These are phyloP conservation scores for Luehdorfia chinensis DNA, from an alignment of 1,140 invertebrate species.

Conservation along the genomic window DNA sequence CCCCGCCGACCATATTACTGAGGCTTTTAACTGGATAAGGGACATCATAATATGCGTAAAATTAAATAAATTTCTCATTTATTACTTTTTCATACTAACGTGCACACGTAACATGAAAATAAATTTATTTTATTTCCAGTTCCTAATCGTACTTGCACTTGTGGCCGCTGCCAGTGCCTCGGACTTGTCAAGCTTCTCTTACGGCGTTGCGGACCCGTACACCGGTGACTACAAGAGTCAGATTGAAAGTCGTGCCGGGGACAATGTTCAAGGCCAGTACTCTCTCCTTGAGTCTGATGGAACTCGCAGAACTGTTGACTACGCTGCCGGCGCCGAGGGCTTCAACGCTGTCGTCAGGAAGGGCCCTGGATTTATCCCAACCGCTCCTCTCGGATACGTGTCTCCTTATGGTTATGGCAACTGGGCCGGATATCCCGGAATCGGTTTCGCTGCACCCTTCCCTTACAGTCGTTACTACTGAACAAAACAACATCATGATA, in stretches of 20 bases:
- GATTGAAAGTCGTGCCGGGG: conserved; percentile 70
- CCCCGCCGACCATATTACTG: too few species aligned
- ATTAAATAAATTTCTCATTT: too few species aligned
- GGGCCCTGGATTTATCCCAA: conserved; percentile 41
- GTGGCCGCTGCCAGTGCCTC: conserved; percentile 33
- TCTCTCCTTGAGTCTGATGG: conserved; percentile 65
- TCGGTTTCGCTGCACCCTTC: conserved; percentile 1
- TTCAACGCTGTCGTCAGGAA: conserved; percentile 71
- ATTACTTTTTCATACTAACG: too few species aligned
- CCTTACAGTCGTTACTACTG: conserved; percentile 14
- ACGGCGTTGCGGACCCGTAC: conserved; percentile 70
- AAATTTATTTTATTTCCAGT: too few species aligned
- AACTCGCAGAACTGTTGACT: conserved; percentile 64
- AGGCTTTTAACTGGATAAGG: too few species aligned
- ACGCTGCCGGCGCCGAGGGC: conserved; percentile 62
- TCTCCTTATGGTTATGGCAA: conserved; percentile 8
- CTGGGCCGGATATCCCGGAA: not conserved
- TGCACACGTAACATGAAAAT: too few species aligned
- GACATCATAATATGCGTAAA: too few species aligned
- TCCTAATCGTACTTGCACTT: conserved; percentile 42
- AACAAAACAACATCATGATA: not conserved
- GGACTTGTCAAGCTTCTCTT: conserved; percentile 52
- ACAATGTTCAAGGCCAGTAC: conserved; percentile 75
- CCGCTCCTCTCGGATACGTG: conserved; percentile 25
- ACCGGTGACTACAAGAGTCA: conserved; percentile 76